Evolutionary conservation across 1,140 invertebrate genomes (phyloP), one percentile per base, ranked within the genome.

Genomic region (Aporrectodea caliginosa): DNA sequence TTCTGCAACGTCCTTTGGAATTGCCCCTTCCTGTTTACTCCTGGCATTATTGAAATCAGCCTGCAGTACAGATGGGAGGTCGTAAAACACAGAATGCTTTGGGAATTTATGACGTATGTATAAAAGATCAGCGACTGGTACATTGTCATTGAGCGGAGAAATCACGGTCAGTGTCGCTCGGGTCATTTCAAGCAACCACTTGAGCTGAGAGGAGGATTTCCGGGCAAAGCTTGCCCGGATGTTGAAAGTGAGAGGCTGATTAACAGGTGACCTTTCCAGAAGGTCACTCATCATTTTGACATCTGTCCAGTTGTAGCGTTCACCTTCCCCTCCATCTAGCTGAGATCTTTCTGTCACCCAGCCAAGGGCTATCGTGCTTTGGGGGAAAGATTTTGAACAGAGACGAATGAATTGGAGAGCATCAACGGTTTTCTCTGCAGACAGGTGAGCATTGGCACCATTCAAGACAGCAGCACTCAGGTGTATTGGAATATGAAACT

Each of bases 401-500:
- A 90, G 34, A 83, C 84, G 81, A 87, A 93, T 85, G 87, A 97
- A 97, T 30, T 89, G 84, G 0, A 86, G 88, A 0, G 93, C 87
- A 85, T 95, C 91, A 0, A 97, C 92, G 1, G 92, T 91, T 33
- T 84, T 82, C 0, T 84, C 88, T 1, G 86, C 88, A 0, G 91
- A 89, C 58, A 78, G 16, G 27, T 58, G 43, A 78, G 93, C 91
- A 14, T 93, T 91, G 0, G 94, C 94, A 0, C 95, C 95, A 29
- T 89, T 84, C 0, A 96, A 86, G 73, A 97, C 94, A 85, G 97
- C 94, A 0, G 95, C 95, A 86, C 96, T 96, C 71, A 97, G 86
- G 92, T 94, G 95, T n/a, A 97, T 85, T 0, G 94, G 94, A n/a
- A 96, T 84, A 0, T 93, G 93, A 82, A 92, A 91, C 0, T 88